Evolutionary conservation across 2,797 vertebrate genomes (phyloP).

Genomic region (Sebastes alutus): DNA sequence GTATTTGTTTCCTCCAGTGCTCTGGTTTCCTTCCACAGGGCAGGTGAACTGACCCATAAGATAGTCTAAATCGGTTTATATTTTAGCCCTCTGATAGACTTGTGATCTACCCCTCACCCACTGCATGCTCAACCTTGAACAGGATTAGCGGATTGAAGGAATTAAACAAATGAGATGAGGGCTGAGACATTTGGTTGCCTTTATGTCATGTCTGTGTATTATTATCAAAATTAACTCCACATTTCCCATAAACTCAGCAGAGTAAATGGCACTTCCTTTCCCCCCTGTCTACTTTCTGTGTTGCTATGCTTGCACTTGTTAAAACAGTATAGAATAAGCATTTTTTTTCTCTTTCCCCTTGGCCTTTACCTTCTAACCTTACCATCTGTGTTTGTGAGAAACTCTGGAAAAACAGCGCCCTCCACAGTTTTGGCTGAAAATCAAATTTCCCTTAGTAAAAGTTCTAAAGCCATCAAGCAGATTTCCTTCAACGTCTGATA

Average conservation of each 20-base stretch:
- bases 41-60: neutral
- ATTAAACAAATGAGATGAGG: conserved; percentile 21
- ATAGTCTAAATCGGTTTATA: neutral
- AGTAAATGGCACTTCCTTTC: neutral
- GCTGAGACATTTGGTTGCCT: neutral
- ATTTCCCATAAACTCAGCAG: neutral
- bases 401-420: neutral
- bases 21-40: neutral
- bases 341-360: neutral
- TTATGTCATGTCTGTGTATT: neutral
- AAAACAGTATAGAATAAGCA: neutral
- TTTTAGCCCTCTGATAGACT: neutral
- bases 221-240: conserved; percentile 6
- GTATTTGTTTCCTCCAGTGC: neutral
- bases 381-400: neutral
- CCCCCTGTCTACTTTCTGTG: neutral
- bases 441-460: neutral
- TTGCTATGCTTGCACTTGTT: neutral
- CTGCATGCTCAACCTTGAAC: conserved; percentile 15
- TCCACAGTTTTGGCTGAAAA: conserved; percentile 13
- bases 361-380: neutral
- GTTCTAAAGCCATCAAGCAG: conserved; percentile 10
- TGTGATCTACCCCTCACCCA: neutral
- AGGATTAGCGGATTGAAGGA: conserved; percentile 19
- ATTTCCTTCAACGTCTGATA: conserved; percentile 1